These are phyloP conservation scores for Saimiri boliviensis DNA, from an alignment of 2,113 vertebrate species.

Conservation along the genomic window DNA sequence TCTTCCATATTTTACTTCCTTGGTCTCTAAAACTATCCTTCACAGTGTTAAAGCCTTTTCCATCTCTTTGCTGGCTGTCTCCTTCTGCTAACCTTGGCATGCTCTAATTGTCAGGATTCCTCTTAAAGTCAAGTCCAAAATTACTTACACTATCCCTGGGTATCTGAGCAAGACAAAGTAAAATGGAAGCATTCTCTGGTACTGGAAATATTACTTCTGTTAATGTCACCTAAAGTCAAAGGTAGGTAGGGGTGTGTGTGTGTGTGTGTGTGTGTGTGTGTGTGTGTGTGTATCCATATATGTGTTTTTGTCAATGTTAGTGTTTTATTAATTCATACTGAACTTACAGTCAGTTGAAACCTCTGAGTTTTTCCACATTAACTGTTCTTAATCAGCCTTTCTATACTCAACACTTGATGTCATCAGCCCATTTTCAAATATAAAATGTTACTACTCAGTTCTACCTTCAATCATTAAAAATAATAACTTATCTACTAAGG, in stretches of 20 bases:
- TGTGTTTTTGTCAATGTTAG: neutral
- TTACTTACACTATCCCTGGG: neutral
- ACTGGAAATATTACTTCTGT: neutral
- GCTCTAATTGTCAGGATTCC: neutral
- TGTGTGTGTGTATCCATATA: neutral
- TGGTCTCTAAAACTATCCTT: neutral
- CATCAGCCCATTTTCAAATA: neutral
- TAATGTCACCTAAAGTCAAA: neutral
- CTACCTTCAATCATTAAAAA: neutral
- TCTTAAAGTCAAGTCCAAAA: neutral
- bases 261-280: neutral
- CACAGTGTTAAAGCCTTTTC: neutral
- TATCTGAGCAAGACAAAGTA: neutral
- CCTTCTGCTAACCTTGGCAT: neutral
- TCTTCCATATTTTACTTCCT: neutral
- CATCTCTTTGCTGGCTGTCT: neutral
- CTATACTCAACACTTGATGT: neutral
- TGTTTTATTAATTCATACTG: neutral
- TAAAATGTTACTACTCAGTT: neutral
- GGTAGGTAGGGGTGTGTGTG: neutral
- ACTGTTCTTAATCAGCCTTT: neutral
- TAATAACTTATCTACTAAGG: neutral
- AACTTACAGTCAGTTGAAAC: neutral
- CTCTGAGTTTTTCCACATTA: neutral
- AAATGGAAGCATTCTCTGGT: neutral